A percentile compares a stretch with the other conserved stretches of the same genome.
phyloP scores from a whole-genome alignment of 30 jellyfish, hydroid and myxozoan species.

The Rhopilema esculentum region DNA sequence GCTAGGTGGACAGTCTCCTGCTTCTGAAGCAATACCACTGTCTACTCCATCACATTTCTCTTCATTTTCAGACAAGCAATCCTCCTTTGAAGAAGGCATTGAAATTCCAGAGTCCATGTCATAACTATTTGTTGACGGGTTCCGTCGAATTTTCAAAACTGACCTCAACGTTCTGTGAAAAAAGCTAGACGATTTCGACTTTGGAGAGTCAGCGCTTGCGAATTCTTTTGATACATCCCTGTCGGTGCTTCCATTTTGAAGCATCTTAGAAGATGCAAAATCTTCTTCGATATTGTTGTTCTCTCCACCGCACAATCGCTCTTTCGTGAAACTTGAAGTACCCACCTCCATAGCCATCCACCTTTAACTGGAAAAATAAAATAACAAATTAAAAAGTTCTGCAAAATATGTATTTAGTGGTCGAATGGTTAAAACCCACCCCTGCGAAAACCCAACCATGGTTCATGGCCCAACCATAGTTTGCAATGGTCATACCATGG shows the following conservation, averaged over 20 bases:
- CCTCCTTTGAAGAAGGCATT: conserved; percentile 44
- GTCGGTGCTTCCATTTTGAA: not conserved
- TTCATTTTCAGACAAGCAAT: conserved; percentile 49
- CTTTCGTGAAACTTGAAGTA: not conserved
- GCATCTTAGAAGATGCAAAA: not conserved
- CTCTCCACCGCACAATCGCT: conserved; percentile 15
- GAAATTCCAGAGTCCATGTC: conserved; percentile 51
- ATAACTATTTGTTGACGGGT: conserved; percentile 35
- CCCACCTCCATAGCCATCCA: conserved; percentile 2
- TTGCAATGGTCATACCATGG: no score
- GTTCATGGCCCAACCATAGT: no score
- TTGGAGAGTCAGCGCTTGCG: not conserved
- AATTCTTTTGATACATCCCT: not conserved
- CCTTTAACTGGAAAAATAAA: no score
- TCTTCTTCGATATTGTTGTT: not conserved
- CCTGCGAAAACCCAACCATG: no score
- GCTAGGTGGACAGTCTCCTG: conserved; percentile 60
- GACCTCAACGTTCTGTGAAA: conserved; percentile 28
- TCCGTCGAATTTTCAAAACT: conserved; percentile 42
- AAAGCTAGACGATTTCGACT: conserved; percentile 23
- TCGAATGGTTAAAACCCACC: no score
- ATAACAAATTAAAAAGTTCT: no score
- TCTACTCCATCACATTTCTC: conserved; percentile 63
- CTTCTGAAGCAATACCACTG: conserved; percentile 79
- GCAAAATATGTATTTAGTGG: no score